A percentile compares a stretch with the other conserved stretches of the same genome.
These are phyloP conservation scores for Apocheima hispidaria DNA, from an alignment of 2,888 invertebrate genomes.

Conservation along the genomic window DNA sequence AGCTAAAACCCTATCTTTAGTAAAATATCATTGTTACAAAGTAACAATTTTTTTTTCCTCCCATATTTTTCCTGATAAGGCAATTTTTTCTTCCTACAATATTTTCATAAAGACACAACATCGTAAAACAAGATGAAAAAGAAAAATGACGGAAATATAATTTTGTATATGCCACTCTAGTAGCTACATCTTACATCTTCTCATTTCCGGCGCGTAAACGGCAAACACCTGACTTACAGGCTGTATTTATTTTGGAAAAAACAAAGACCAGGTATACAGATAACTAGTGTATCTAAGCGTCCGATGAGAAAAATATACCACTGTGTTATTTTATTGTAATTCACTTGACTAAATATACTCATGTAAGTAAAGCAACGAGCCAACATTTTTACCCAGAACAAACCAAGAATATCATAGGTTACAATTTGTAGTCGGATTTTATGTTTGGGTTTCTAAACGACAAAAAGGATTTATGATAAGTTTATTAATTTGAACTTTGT, in stretches of 20 bases:
- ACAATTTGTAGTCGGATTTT: too few species aligned
- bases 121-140: constrained; percentile 10
- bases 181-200: constrained; percentile 10
- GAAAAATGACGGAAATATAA: constrained; percentile 17
- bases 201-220: constrained; percentile 29
- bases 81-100: not conserved
- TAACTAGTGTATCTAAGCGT: not conserved
- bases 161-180: constrained; percentile 21
- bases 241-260: constrained; percentile 11
- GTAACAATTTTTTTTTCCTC: not conserved
- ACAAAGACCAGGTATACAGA: constrained; percentile 7
- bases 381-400: too few species aligned
- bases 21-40: not conserved
- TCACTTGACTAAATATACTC: not conserved
- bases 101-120: constrained; percentile 6
- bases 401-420: too few species aligned
- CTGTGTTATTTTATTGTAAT: not conserved
- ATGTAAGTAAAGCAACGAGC: too few species aligned
- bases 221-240: constrained; percentile 43
- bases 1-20: too few species aligned
- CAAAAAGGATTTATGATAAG: too few species aligned
- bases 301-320: not conserved
- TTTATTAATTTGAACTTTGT: too few species aligned
- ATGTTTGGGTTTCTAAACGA: too few species aligned
- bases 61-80: not conserved